These are phyloP conservation scores for Polymixis flavicincta DNA, from an alignment of 2,888 invertebrate species.

Conservation along the genomic window DNA sequence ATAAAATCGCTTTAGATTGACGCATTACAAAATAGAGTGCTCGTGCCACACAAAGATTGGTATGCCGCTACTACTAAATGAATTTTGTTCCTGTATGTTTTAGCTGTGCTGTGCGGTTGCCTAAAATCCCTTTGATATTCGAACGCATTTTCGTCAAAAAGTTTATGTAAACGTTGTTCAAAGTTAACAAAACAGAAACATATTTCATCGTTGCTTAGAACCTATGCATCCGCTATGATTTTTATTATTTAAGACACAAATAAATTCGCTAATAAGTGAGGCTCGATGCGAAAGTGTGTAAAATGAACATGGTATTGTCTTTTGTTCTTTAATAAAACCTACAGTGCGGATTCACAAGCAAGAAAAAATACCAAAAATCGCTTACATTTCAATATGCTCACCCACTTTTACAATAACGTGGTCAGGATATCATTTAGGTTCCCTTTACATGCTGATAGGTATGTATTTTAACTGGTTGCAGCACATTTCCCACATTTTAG, in stretches of 20 bases:
- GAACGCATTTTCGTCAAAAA: background rate
- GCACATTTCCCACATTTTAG: background rate
- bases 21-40: background rate
- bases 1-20: no score
- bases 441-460: background rate
- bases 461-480: background rate
- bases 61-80: background rate
- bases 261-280: background rate
- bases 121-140: background rate
- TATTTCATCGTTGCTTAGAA: background rate
- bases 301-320: no score
- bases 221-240: no score
- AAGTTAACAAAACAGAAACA: background rate
- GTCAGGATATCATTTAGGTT: background rate
- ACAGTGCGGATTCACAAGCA: background rate
- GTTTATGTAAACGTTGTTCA: background rate
- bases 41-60: background rate
- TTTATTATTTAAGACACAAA: background rate
- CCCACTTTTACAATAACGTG: background rate
- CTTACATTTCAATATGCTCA: no score
- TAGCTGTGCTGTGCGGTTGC: background rate
- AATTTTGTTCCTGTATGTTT: background rate
- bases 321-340: background rate
- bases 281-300: background rate
- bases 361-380: background rate